Evolutionary conservation across 2,797 vertebrate species (phyloP).

Genomic region (Hydrocynus forskahlii): DNA sequence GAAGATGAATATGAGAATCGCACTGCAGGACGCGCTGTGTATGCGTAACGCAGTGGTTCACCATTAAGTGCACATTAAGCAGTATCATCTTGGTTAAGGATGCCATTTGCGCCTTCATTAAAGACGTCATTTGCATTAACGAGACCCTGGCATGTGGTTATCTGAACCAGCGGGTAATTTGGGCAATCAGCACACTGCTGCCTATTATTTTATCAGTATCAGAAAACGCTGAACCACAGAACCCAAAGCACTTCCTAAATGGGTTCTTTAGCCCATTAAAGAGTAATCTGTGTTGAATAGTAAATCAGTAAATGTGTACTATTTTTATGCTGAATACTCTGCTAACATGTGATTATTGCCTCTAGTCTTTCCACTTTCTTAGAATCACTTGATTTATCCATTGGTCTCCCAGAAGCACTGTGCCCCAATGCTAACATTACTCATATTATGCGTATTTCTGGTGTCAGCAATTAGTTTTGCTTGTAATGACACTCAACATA

Average conservation of each 20-base stretch:
- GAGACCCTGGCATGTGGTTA: slow-evolving; percentile 13
- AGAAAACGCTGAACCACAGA: neutral
- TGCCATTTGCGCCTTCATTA: slow-evolving; percentile 27
- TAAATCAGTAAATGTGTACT: too few species aligned
- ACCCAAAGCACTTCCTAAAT: neutral
- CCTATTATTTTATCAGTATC: neutral
- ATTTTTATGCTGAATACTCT: too few species aligned
- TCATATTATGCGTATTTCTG: too few species aligned
- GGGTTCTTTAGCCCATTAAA: neutral
- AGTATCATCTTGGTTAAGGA: slow-evolving; percentile 9
- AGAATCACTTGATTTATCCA: too few species aligned
- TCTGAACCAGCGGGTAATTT: neutral
- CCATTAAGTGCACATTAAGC: slow-evolving; percentile 25
- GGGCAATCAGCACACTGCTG: neutral
- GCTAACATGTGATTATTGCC: too few species aligned
- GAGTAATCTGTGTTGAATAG: too few species aligned
- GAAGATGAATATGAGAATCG: neutral
- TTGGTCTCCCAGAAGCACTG: too few species aligned
- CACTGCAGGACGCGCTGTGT: neutral
- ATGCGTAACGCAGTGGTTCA: neutral
- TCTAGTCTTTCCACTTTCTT: too few species aligned
- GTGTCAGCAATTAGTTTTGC: too few species aligned
- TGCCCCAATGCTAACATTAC: too few species aligned
- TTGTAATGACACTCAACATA: too few species aligned
- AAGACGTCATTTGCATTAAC: slow-evolving; percentile 29